phyloP scores from a whole-genome alignment of 2,113 vertebrate genomes.

The Sinocyclocheilus rhinocerous region DNA sequence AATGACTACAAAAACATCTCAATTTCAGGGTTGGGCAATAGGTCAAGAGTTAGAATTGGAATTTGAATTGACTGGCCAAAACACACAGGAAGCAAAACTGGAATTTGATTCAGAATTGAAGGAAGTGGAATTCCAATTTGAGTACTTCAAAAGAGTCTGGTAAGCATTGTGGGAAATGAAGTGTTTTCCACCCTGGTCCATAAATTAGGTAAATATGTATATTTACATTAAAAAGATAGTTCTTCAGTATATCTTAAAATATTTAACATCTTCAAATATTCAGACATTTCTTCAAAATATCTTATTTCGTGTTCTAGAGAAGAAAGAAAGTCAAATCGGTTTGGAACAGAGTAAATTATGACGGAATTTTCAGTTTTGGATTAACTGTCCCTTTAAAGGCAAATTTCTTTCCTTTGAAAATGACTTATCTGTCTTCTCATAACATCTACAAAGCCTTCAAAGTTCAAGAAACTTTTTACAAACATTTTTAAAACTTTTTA shows the following conservation, averaged over 20 bases:
- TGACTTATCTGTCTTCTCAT: background rate
- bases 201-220: background rate
- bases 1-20: constrained; percentile 1
- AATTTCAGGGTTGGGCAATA: background rate
- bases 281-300: background rate
- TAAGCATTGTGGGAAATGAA: background rate
- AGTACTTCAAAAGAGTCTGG: too few species aligned
- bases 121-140: background rate
- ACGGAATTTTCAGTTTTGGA: background rate
- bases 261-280: too few species aligned
- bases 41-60: background rate
- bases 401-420: background rate
- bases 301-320: background rate
- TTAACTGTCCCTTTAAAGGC: background rate
- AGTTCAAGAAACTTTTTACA: background rate
- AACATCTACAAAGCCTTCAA: background rate
- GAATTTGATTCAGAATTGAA: background rate
- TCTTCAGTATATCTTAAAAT: background rate
- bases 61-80: background rate
- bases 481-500: background rate
- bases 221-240: background rate
- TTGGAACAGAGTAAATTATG: background rate
- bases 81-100: background rate
- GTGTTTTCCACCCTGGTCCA: background rate
- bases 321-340: background rate